Evolutionary conservation across 2,888 invertebrate species (phyloP), one percentile per base, ranked within the genome.

Genomic region (Leucozona laternaria): DNA sequence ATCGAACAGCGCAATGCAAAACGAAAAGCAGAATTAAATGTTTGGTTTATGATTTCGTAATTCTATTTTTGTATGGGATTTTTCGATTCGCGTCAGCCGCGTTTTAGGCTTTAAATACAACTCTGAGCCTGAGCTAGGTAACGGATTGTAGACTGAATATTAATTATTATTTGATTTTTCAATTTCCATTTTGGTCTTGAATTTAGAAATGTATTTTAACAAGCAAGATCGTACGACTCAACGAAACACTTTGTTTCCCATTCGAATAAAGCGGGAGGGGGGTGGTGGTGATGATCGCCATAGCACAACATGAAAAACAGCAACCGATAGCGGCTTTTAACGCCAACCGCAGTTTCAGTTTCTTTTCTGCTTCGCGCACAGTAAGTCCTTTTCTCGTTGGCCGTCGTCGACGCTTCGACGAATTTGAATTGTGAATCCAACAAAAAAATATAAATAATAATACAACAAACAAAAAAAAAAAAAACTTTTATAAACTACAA

Each of bases 281-380:
- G 25, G 45, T 31, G 22, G 20, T 48, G 45, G 62, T 66, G 70
- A 71, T 62, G 78, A 86, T 86, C 78, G 34, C 68, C 40, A 28
- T 17, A 45, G 55, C 62, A 50, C 75, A 62, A 53, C 28, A 58
- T 68, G 79, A 83, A 77, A 75, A 86, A 78, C 70, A 82, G 81
- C 83, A 79, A 84, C 58, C 82, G 64, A 82, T 77, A 82, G 85
- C 85, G 81, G 77, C 78, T 81, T 78, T 78, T 73, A 78, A 85
- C 68, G 68, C 77, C 72, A 64, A 73, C 70, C 81, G 81, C 81
- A 70, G 81, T 86, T 86, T 86, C 82, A 86, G 86, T 86, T 82
- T 78, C 86, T 75, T 86, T 86, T 86, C 82, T 75, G 82, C 86
- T 66, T 86, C 86, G 86, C 70, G 78, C 86, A 86, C 53, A 86